Conservation (phyloP, 2,888 invertebrate genomes). For the Psylliodes chrysocephalus region DNA sequence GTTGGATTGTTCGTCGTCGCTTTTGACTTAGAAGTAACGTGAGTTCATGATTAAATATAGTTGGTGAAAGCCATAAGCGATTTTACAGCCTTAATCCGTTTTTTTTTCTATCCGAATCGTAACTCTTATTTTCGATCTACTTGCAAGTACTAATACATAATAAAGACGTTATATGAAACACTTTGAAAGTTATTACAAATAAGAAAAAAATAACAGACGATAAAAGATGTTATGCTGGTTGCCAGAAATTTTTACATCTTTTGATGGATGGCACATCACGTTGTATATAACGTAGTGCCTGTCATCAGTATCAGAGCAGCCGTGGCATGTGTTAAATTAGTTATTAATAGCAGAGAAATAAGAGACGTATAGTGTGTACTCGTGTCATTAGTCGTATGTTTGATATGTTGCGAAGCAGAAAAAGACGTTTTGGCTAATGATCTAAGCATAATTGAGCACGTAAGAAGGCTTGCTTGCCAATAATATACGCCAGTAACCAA, state of each 20-base stretch:
- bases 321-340: constrained; percentile 41
- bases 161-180: no score
- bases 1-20: no score
- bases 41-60: no score
- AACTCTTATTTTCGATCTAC: no score
- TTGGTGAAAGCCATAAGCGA: no score
- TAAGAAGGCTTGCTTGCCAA: not conserved
- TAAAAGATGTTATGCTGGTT: not conserved
- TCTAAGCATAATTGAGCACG: constrained; percentile 35
- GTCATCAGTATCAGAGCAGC: constrained; percentile 36
- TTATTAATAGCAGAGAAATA: constrained; percentile 44
- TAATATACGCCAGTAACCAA: not conserved
- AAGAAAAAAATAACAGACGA: no score
- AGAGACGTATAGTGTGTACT: constrained; percentile 26
- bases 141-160: no score
- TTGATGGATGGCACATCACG: constrained; percentile 6
- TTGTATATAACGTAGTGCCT: constrained; percentile 34
- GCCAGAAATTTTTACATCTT: constrained; percentile 3
- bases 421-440: constrained; percentile 33
- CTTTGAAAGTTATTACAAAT: no score
- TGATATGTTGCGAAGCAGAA: constrained; percentile 34
- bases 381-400: constrained; percentile 41
- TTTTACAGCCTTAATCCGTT: no score
- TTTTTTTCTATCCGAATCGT: no score
- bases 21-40: no score